Evolutionary conservation across 2,113 vertebrate genomes (phyloP).

Genomic region (Labeo catla): DNA sequence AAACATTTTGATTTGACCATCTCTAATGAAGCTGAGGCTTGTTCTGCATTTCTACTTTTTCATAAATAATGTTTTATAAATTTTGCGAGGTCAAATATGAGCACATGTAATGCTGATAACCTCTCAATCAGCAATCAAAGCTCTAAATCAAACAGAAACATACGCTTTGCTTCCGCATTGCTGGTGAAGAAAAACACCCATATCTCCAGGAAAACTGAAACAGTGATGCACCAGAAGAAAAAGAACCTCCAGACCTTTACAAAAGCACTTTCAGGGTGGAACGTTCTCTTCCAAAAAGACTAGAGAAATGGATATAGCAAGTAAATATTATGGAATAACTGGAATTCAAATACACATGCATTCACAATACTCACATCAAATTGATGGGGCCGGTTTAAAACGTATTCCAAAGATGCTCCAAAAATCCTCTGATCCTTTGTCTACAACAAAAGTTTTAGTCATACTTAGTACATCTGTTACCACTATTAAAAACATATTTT

Average conservation of each 20-base stretch:
- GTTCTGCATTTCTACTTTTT: background rate
- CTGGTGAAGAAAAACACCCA: conserved; percentile 52
- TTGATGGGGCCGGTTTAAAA: background rate
- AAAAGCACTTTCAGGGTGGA: conserved; percentile 39
- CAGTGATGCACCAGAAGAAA: conserved; percentile 37
- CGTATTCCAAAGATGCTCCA: conserved; percentile 6
- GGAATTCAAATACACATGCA: background rate
- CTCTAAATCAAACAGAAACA: background rate
- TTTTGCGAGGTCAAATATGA: background rate
- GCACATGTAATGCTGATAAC: background rate
- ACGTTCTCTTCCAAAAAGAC: conserved; percentile 41
- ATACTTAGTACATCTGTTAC: background rate
- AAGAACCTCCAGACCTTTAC: conserved; percentile 23
- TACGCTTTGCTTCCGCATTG: conserved; percentile 31
- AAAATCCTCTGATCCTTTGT: conserved; percentile 39
- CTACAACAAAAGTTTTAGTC: conserved; percentile 28
- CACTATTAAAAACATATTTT: background rate
- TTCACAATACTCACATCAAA: background rate
- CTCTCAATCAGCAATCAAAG: background rate
- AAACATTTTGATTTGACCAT: background rate
- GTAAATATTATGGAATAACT: background rate
- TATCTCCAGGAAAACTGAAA: conserved; percentile 46
- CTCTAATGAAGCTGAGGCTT: background rate
- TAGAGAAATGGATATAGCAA: background rate
- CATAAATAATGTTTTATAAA: background rate